Base-by-base conservation (phyloP, 1,140 invertebrate species). In the Sipha flava region DNA sequence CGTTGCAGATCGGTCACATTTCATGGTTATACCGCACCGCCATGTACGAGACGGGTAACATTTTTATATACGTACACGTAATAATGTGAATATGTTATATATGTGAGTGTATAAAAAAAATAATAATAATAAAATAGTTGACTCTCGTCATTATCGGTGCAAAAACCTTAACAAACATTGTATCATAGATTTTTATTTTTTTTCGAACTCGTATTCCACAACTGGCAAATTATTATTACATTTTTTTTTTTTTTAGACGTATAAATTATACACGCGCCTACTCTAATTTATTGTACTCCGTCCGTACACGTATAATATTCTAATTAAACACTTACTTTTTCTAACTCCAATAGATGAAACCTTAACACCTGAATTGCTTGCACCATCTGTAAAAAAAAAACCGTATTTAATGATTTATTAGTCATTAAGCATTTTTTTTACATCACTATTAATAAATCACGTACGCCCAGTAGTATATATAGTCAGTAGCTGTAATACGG, bases 351-450 rank as follows among this genome's bases (percentile, higher is more conserved):
- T 87, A 99, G 92, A 91, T 99, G 98, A 95, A 99, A 99, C 90
- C 98, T 93, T 88, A 99, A 92, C 85, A 99, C 98, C 92, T 99
- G 98, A 89, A 99, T 99, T 86, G 98, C 96, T 91, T 99, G 98
- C 86, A 99, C 96, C 98, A 99, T 99, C 97, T 99, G 93, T 83
- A 94, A 93, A 84, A 85, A 88, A 87, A 90, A 85, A 87, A 86
- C 85, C 49, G 85, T 84, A 83, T 81, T 82, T 54, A 75, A 81
- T 79, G 80, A 82, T 82, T 77, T 40, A 54, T 54, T 37, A 57
- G 29, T 47, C 23, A 18, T 70, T 70, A 26, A 47, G 16, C 23
- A 26, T 45, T 59, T 59, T 16, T 29, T 29, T 47, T 29, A 47
- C 47, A 47, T 18, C 43, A 29, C 43, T 18, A 18, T 29, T 70